Evolutionary conservation across 2,113 vertebrate species (phyloP).

Genomic region (Gobius niger): DNA sequence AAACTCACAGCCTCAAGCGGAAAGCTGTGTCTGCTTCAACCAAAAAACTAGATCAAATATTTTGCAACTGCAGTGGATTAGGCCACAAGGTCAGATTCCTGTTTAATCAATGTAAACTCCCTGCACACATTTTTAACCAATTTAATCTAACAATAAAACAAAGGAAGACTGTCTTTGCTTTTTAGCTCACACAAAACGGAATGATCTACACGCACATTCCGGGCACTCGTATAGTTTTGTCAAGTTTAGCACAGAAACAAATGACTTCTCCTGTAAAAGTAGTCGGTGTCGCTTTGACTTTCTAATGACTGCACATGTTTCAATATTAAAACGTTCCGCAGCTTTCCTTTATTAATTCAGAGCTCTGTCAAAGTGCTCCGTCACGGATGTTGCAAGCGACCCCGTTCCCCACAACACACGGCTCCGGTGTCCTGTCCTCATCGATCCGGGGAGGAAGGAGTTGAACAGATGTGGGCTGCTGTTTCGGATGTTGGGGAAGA

Average conservation of each 20-base stretch:
- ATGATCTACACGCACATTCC: too few species aligned
- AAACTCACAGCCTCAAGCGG: neutral
- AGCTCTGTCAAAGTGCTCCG: conserved; percentile 25
- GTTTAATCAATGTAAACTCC: too few species aligned
- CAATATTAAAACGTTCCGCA: conserved; percentile 1
- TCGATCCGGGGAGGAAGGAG: conserved; percentile 19
- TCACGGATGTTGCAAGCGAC: conserved; percentile 25
- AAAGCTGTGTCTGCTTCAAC: conserved; percentile 12
- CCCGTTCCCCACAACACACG: conserved; percentile 41
- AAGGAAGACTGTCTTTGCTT: too few species aligned
- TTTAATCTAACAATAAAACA: too few species aligned
- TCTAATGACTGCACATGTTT: neutral
- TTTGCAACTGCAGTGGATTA: conserved; percentile 6
- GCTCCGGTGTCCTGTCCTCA: conserved; percentile 32
- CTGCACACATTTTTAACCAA: too few species aligned
- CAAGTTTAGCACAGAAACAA: neutral
- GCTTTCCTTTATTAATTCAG: conserved; percentile 4
- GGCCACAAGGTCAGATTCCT: neutral
- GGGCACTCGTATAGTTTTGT: neutral
- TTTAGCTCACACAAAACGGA: too few species aligned
- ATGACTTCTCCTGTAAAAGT: neutral
- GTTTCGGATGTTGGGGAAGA: conserved; percentile 32
- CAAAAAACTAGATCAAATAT: conserved; percentile 15
- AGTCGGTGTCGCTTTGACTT: neutral
- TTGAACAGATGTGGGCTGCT: conserved; percentile 53